phyloP scores from a whole-genome alignment of 2,797 vertebrate species.

The Girardinus metallicus region DNA sequence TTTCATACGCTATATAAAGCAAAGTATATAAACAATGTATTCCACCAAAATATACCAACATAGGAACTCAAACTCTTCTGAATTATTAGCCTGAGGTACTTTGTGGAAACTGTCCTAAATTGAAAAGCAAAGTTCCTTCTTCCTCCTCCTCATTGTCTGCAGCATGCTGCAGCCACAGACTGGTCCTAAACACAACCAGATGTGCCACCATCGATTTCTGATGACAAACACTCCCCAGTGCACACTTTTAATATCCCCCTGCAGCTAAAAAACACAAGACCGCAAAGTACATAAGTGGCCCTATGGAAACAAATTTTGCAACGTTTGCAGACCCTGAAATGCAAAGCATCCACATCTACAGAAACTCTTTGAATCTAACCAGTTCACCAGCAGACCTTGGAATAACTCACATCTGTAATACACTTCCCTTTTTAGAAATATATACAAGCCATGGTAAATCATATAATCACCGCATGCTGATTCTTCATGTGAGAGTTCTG shows the following conservation, averaged over 20 bases:
- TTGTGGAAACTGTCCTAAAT: conserved; percentile 73
- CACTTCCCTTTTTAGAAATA: conserved; percentile 45
- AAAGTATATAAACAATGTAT: conserved; percentile 40
- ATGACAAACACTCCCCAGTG: conserved; percentile 55
- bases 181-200: conserved; percentile 77
- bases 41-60: conserved; percentile 31
- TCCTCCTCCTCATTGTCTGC: conserved; percentile 68
- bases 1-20: conserved; percentile 17
- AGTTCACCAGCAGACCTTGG: conserved; percentile 50
- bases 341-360: conserved; percentile 21
- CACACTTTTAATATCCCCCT: conserved; percentile 56
- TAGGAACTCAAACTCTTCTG: conserved; percentile 19
- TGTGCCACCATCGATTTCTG: conserved; percentile 73
- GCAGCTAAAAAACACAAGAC: conserved; percentile 37
- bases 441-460: conserved; percentile 40
- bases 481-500: conserved; percentile 19
- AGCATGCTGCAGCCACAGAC: conserved; percentile 75
- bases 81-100: conserved; percentile 62
- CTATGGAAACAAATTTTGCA: conserved; percentile 40
- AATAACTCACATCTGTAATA: conserved; percentile 61
- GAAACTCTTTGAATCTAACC: conserved; percentile 47
- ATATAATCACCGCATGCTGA: conserved; percentile 54
- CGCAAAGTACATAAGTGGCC: conserved; percentile 52
- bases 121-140: conserved; percentile 71
- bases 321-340: conserved; percentile 21